Evolutionary conservation across 2,797 vertebrate genomes (phyloP).

Genomic region (Schizopygopsis pylzovi): DNA sequence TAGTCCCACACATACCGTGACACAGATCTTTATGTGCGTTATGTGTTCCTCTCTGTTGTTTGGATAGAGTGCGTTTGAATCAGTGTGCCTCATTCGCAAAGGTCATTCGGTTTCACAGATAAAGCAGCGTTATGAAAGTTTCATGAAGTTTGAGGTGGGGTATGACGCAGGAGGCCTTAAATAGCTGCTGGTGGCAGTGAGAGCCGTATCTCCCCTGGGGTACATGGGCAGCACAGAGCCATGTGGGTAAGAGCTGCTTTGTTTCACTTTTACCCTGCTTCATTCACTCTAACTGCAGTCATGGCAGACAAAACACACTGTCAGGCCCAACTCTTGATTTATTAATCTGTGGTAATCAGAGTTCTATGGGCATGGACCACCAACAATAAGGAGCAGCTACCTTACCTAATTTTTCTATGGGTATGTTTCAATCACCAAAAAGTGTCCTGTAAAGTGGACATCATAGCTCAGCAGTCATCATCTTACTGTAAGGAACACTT

Average conservation of each 20-base stretch:
- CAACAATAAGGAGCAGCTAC: slow-evolving; percentile 53
- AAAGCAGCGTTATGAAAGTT: slow-evolving; percentile 86
- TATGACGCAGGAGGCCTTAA: slow-evolving; percentile 83
- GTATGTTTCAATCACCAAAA: background rate
- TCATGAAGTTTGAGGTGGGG: slow-evolving; percentile 86
- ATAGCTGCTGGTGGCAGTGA: slow-evolving; percentile 70
- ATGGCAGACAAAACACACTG: slow-evolving; percentile 62
- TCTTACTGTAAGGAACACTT: background rate
- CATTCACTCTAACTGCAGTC: slow-evolving; percentile 64
- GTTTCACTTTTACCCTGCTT: slow-evolving; percentile 78
- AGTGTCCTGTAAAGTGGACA: background rate
- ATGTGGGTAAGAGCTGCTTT: slow-evolving; percentile 80
- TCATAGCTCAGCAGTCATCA: background rate
- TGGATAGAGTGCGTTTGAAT: slow-evolving; percentile 44
- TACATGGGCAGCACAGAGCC: slow-evolving; percentile 35
- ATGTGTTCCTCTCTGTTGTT: slow-evolving; percentile 14
- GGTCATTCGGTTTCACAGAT: slow-evolving; percentile 71
- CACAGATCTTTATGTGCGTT: background rate
- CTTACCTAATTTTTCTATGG: slow-evolving; percentile 22
- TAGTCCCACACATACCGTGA: background rate
- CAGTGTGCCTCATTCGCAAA: background rate
- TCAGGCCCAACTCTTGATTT: slow-evolving; percentile 68
- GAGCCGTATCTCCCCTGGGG: slow-evolving; percentile 82
- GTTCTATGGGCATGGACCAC: slow-evolving; percentile 61
- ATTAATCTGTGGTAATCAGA: slow-evolving; percentile 64